Evolutionary conservation across 2,797 vertebrate species (phyloP).

Genomic region (Helostoma temminkii): DNA sequence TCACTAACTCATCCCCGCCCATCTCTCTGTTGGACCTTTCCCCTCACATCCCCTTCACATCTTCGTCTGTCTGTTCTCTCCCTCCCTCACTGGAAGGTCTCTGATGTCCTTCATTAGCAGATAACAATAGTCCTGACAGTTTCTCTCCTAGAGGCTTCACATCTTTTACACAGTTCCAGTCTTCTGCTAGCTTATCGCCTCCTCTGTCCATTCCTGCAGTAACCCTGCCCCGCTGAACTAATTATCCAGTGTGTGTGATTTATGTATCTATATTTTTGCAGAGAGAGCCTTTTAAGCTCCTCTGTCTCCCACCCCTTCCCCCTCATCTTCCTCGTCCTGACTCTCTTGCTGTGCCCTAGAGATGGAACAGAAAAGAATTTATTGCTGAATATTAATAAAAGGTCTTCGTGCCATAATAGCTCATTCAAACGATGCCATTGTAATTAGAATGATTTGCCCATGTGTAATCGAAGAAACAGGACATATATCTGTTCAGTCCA

Average conservation of each 20-base stretch:
- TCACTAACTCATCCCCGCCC: neutral
- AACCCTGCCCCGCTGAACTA: constrained; percentile 30
- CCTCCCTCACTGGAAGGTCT: neutral
- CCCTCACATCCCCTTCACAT: neutral
- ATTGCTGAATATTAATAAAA: constrained; percentile 49
- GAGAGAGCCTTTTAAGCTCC: constrained; percentile 32
- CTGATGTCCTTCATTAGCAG: constrained; percentile 35
- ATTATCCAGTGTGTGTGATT: constrained; percentile 43
- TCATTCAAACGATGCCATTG: constrained; percentile 25
- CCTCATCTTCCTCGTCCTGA: neutral
- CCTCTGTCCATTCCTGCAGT: constrained; percentile 6
- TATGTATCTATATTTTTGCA: constrained; percentile 46
- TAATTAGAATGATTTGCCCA: constrained; percentile 37
- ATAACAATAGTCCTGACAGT: constrained; percentile 22
- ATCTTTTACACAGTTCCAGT: constrained; percentile 17
- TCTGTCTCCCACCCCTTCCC: neutral
- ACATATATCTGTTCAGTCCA: neutral
- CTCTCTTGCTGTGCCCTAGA: constrained; percentile 1
- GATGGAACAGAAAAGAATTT: constrained; percentile 38
- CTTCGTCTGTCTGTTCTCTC: constrained; percentile 1
- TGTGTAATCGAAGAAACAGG: constrained; percentile 27
- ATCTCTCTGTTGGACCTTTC: neutral
- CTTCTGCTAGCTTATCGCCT: constrained; percentile 4
- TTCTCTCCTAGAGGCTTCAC: neutral
- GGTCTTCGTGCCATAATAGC: constrained; percentile 27